Evolutionary conservation across 35 echinoderm and acorn worm genomes (phyloP), one percentile per base, ranked within the genome.

Genomic region (Heliocidaris tuberculata): DNA sequence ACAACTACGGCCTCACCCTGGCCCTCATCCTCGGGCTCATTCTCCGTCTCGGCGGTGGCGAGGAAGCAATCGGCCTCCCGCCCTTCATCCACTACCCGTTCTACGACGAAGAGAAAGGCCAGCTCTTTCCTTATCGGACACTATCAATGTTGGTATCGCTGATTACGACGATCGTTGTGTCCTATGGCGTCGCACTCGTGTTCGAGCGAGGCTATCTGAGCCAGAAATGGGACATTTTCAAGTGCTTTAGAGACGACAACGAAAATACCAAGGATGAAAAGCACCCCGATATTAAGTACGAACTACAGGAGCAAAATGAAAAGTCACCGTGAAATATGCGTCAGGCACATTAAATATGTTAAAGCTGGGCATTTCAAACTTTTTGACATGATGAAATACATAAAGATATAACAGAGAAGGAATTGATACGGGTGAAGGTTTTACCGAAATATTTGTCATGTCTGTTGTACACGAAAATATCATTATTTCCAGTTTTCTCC

Each of bases 61-160:
- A 98, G 86, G n/a, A n/a, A 47, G 86, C 90, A 19, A 94, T 98
- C 16, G 87, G 49, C 42, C 30, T 98, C 24, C 95, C 96, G 0
- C 95, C 95, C 13, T 71, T 97, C 30, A 98, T 98, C 16, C 27
- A 94, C 42, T 98, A 98, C 93, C 97, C 97, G 0, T 97, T 95
- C 35, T 86, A 94, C 93, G 91, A 97, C 85, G 86, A 94, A 2
- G 56, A 32, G 1, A 93, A 95, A 13, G 96, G 96, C 19, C 97
- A 98, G 92, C 86, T 98, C 7, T 98, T 98, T 60, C 96, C 97
- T 13, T 98, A 96, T 85, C 95, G 96, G 13, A 97, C 97, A 7
- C 95, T 98, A 90, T 31, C 96, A 0, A 98, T 98, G 97, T 12
- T 94, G 5, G 50, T 86, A 13, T 97, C 97, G 15, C 94, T 98